Evolutionary conservation across 92 coral and sea anemone genomes (phyloP), one percentile per base, ranked within the genome.

Genomic region (Diadumene lineata): DNA sequence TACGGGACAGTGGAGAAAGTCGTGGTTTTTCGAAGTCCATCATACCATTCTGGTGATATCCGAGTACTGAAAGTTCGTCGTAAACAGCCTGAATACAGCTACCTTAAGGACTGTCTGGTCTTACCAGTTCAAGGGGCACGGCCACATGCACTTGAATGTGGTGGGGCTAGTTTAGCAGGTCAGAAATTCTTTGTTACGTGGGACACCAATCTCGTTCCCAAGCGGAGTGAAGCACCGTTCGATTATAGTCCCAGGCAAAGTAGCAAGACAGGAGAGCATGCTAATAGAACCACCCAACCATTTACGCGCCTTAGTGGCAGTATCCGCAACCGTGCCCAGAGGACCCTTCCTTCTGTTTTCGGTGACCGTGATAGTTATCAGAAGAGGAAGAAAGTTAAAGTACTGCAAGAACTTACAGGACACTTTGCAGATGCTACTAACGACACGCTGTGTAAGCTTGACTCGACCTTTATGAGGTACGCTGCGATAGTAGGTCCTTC

Each of bases 131-230:
- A 79, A 31, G 98, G 98, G 26, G 46, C 65, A 23, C 87, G 97
- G 9, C 98, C 98, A 10, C 98, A 94, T 64, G 85, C 98, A n/a
- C 96, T 92, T 63, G 98, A 94, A 76, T 85, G 91, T 33, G 88
- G 97, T 1, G 98, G 98, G 1, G 97, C 94, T 0, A 89, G 86
- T 46, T 75, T 94, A n/a, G 98, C 87, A 50, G 98, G 98, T 31
- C 90, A 86, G 63, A 92, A 91, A 60, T 94, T 91, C 70, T 91
- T 94, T 70, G 92, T 94, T 60, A 88, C 88, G 62, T 94, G 98
- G 98, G 98, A 94, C 72, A 28, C 70, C 50, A 75, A 84, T 43
- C 90, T 94, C 33, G 69, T 94, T 51, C 98, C 98, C 1, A 67
- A 58, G 16, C 82, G 89, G 90, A 82, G 72, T n/a, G 56, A 25